Base-by-base conservation (phyloP, 1,140 invertebrate genomes). In the Hyposmocoma kahamanoa region DNA sequence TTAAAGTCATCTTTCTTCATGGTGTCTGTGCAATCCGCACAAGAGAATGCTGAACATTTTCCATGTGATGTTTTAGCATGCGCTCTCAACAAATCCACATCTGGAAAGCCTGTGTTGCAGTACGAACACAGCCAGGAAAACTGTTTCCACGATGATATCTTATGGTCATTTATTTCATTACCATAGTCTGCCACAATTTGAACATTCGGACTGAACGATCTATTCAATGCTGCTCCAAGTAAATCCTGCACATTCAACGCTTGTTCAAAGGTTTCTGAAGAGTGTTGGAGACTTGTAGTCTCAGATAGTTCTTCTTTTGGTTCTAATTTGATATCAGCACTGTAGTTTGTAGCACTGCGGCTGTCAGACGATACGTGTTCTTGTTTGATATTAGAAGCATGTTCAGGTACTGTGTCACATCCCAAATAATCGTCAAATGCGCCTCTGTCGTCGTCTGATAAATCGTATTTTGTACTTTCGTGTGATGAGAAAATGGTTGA, bases 31-130 rank as follows among this genome's bases (percentile, higher is more conserved):
- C 75, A 79, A 34, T 80, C 74, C 3, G 67, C 58, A 59, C 78
- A 82, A 1, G 56, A 55, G 47, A 73, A 83, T 9, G 69, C 69
- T 56, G 63, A 69, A 46, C 79, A 83, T 42, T 74, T 73, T 0
- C 56, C 55, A 22, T 78, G 67, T 8, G 69, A 60, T 21, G 68
- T 44, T 50, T 72, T 75, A 1, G 70, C 59, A 47, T 84, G 80
- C 3, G 60, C 57, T 15, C 72, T 46, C 18, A 84, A 50, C 6
- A 69, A 71, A 0, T 57, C 50, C 18, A 80, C 47, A 41, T 76
- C 70, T 3, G 70, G 52, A 42, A 81, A 84, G 26, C 75, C 73
- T 10, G 75, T 75, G 19, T 76, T 68, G 50, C 80, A 84, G 30
- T 65, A 64, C 0, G 62, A 48, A 60, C 80, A 84, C 4, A 74